Conservation (phyloP, 2,888 invertebrate species). For the Scaptomyza caliginosa region DNA sequence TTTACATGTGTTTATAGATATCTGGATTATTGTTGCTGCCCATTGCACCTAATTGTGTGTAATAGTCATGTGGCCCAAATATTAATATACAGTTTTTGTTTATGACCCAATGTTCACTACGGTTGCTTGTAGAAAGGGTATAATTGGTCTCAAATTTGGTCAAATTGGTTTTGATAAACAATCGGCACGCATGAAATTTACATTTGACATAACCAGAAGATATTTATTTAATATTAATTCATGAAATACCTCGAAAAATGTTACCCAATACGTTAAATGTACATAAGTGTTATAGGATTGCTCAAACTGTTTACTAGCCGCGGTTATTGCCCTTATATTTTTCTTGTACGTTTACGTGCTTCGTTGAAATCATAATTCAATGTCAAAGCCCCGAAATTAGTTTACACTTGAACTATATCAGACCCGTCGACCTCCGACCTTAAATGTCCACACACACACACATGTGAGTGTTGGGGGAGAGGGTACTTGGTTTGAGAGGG, state of each 20-base stretch:
- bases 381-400: constrained; percentile 62
- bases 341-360: constrained; percentile 29
- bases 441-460: not conserved
- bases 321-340: not conserved
- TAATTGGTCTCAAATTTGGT: constrained; percentile 31
- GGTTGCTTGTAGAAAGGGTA: constrained; percentile 10
- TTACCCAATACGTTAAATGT: not conserved
- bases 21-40: constrained; percentile 30
- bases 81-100: constrained; percentile 42
- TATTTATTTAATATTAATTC: not conserved
- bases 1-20: constrained; percentile 73
- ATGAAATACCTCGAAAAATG: not conserved
- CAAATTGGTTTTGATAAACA: constrained; percentile 17
- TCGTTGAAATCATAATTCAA: constrained; percentile 59
- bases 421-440: constrained; percentile 11
- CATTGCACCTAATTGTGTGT: constrained; percentile 61
- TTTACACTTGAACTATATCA: constrained; percentile 55
- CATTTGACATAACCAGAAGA: constrained; percentile 17
- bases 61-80: constrained; percentile 28
- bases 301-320: not conserved
- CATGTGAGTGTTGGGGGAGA: not conserved
- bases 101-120: not conserved
- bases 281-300: not conserved
- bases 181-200: constrained; percentile 14
- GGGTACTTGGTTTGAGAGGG: constrained; percentile 5